Percentiles rank a stretch among this genome's conserved stretches.
Evolutionary conservation across 2,888 invertebrate genomes (phyloP).

Genomic region (Drosophila setosimentum): DNA sequence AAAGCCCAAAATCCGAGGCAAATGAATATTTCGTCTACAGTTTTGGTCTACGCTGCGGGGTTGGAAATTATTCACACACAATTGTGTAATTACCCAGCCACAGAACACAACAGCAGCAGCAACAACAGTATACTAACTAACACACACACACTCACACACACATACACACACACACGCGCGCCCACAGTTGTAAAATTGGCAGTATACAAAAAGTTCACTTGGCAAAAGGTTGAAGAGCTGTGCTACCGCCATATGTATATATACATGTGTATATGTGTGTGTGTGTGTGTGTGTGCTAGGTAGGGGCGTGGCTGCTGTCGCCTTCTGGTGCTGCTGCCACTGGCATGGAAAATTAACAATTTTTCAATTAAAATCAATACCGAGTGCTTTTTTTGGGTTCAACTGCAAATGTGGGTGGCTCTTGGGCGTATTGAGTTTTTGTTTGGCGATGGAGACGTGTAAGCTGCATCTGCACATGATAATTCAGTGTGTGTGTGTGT

Average conservation of each 20-base stretch:
- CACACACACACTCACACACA: neutral
- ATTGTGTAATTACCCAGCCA: slow-evolving; percentile 80
- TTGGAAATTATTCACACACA: slow-evolving; percentile 81
- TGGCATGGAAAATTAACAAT: slow-evolving; percentile 85
- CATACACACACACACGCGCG: slow-evolving; percentile 16
- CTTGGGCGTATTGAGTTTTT: neutral
- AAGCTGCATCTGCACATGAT: slow-evolving; percentile 57
- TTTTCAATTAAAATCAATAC: slow-evolving; percentile 85
- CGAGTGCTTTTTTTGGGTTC: slow-evolving; percentile 61
- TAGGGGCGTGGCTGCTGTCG: slow-evolving; percentile 56
- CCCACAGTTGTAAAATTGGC: slow-evolving; percentile 44
- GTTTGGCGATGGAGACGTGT: slow-evolving; percentile 25
- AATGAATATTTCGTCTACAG: slow-evolving; percentile 26
- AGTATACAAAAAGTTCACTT: slow-evolving; percentile 67
- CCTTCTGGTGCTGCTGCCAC: slow-evolving; percentile 53
- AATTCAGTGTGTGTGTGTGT: slow-evolving; percentile 33
- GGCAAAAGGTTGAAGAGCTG: slow-evolving; percentile 56
- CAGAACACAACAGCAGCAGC: slow-evolving; percentile 48
- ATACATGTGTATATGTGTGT: slow-evolving; percentile 2
- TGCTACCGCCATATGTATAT: slow-evolving; percentile 15
- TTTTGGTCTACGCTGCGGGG: slow-evolving; percentile 44
- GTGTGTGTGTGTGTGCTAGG: slow-evolving; percentile 20
- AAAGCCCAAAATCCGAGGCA: slow-evolving; percentile 21
- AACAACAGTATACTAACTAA: slow-evolving; percentile 18
- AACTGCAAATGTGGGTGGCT: slow-evolving; percentile 38